These are phyloP conservation scores for Helicoverpa zea DNA, from an alignment of 1,140 invertebrate species.

Conservation along the genomic window DNA sequence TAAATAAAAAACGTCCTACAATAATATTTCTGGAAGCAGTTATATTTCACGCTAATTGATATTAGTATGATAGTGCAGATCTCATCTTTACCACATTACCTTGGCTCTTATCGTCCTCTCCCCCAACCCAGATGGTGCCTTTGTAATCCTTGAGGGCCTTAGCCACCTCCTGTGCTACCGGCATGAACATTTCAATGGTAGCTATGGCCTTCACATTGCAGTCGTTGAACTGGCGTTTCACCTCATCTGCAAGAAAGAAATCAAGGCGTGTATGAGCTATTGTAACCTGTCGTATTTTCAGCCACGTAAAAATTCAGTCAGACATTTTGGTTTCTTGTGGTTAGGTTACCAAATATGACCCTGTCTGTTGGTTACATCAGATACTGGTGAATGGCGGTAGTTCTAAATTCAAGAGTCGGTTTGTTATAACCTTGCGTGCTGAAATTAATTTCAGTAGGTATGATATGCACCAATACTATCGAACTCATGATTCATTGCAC, in stretches of 20 bases:
- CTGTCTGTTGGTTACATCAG: too few species aligned
- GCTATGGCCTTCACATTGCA: constrained; percentile 90
- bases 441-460: too few species aligned
- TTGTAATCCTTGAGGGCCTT: constrained; percentile 88
- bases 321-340: too few species aligned
- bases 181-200: constrained; percentile 89
- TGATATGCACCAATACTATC: neutral
- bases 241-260: constrained; percentile 87
- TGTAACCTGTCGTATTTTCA: neutral
- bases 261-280: neutral
- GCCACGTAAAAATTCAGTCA: too few species aligned
- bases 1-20: too few species aligned
- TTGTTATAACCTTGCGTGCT: too few species aligned
- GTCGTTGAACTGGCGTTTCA: constrained; percentile 90
- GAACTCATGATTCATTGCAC: neutral
- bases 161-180: constrained; percentile 87
- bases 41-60: too few species aligned
- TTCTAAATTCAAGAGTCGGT: too few species aligned
- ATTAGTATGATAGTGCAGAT: too few species aligned
- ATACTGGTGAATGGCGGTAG: too few species aligned
- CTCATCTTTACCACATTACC: constrained; percentile 65
- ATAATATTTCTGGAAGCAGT: too few species aligned
- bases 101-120: constrained; percentile 86
- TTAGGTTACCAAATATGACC: too few species aligned
- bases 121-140: constrained; percentile 92